Conservation (phyloP, 1,140 invertebrate genomes). For the Drosophila hydei region DNA sequence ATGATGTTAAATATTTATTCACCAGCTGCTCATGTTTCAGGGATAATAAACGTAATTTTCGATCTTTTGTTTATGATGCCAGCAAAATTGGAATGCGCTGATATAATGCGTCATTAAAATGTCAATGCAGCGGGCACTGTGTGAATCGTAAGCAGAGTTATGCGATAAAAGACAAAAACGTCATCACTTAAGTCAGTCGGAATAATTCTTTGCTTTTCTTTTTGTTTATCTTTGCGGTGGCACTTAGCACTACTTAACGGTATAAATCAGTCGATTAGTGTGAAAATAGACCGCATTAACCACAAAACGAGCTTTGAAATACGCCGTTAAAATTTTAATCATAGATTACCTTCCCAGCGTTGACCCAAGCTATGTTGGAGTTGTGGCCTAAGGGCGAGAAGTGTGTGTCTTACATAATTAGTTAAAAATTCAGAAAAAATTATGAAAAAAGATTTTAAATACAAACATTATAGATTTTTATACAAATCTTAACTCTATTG, state of each 20-base stretch:
- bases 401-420: too few species aligned
- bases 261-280: constrained; percentile 61
- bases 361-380: too few species aligned
- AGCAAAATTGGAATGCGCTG: constrained; percentile 43
- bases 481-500: too few species aligned
- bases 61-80: constrained; percentile 58
- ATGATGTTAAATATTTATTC: constrained; percentile 37
- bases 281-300: constrained; percentile 18
- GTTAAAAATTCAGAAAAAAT: too few species aligned
- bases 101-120: constrained; percentile 10
- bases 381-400: too few species aligned
- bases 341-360: too few species aligned
- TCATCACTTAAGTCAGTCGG: constrained; percentile 43
- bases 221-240: constrained; percentile 18
- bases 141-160: constrained; percentile 33
- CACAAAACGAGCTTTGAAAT: constrained; percentile 20
- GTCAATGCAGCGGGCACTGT: constrained; percentile 31
- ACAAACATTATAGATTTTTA: too few species aligned
- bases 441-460: too few species aligned
- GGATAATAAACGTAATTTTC: constrained; percentile 39
- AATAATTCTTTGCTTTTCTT: constrained; percentile 17
- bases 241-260: constrained; percentile 71
- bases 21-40: constrained; percentile 61
- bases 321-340: background rate
- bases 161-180: constrained; percentile 20